A percentile compares a stretch with the other conserved stretches of the same genome.
These are phyloP conservation scores for Himalopsyche phryganea DNA, from an alignment of 1,140 invertebrate species.

Conservation along the genomic window DNA sequence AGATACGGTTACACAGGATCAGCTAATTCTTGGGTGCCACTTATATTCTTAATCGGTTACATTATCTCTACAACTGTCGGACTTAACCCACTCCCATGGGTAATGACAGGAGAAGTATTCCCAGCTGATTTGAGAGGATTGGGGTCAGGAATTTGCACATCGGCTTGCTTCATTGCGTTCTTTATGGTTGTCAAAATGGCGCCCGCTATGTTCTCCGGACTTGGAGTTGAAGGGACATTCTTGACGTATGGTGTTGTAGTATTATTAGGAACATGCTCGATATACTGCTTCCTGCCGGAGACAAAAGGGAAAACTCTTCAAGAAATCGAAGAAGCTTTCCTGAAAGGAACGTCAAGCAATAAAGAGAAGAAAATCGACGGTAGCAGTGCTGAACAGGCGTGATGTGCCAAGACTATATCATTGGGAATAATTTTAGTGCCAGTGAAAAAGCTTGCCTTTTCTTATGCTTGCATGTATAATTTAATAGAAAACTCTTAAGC, in stretches of 20 bases:
- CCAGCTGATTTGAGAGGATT: conserved; percentile 54
- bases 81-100: conserved; percentile 65
- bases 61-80: conserved; percentile 58
- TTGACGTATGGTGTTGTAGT: conserved; percentile 64
- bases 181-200: conserved; percentile 71
- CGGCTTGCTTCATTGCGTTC: conserved; percentile 62
- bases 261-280: conserved; percentile 59
- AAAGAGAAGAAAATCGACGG: no score
- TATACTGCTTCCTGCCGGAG: conserved; percentile 70
- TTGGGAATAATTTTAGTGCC: no score
- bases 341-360: neutral
- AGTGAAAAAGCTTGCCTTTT: no score
- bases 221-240: conserved; percentile 63
- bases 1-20: conserved; percentile 38
- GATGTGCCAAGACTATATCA: no score
- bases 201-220: conserved; percentile 54
- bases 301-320: conserved; percentile 75
- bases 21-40: conserved; percentile 48
- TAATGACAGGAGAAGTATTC: conserved; percentile 64
- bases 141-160: conserved; percentile 60
- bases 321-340: conserved; percentile 65
- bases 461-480: no score
- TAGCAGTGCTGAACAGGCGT: no score
- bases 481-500: no score
- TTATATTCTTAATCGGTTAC: conserved; percentile 55